A percentile compares a stretch with the other conserved stretches of the same genome.
Conservation (phyloP, 2,797 vertebrate genomes). For the Crocodylus rhombifer region DNA sequence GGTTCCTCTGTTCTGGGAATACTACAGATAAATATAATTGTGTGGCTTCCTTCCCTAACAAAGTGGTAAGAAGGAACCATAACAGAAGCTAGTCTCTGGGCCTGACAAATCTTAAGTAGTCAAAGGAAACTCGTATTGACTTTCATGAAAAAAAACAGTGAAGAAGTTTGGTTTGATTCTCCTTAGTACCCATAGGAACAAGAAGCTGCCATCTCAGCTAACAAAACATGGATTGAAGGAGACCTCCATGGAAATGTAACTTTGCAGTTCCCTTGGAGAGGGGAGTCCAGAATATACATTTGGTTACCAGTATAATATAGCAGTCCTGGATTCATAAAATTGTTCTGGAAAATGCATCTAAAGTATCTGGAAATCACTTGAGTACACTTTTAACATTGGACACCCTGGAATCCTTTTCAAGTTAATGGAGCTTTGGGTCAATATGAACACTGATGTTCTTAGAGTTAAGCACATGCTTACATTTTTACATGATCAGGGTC, state of each 20-base stretch:
- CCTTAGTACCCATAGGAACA: neutral
- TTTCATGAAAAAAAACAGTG: neutral
- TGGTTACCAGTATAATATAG: neutral
- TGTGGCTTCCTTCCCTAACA: neutral
- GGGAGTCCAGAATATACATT: neutral
- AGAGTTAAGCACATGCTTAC: neutral
- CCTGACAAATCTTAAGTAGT: neutral
- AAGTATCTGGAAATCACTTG: neutral
- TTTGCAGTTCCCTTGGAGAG: neutral
- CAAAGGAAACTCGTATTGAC: neutral
- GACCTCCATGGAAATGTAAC: no score
- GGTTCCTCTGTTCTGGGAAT: neutral
- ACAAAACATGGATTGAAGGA: no score
- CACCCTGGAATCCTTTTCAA: neutral
- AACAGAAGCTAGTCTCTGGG: neutral
- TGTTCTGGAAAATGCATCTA: neutral
- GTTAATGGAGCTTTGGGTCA: neutral
- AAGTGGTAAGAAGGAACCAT: neutral
- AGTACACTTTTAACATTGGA: neutral
- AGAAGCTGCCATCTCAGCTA: no score
- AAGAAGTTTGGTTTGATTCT: neutral
- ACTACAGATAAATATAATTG: neutral
- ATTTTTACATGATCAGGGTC: neutral
- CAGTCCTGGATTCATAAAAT: neutral
- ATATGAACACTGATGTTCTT: neutral